Base-by-base conservation (phyloP, 2,113 vertebrate genomes). In the Phalacrocorax brasilianus region DNA sequence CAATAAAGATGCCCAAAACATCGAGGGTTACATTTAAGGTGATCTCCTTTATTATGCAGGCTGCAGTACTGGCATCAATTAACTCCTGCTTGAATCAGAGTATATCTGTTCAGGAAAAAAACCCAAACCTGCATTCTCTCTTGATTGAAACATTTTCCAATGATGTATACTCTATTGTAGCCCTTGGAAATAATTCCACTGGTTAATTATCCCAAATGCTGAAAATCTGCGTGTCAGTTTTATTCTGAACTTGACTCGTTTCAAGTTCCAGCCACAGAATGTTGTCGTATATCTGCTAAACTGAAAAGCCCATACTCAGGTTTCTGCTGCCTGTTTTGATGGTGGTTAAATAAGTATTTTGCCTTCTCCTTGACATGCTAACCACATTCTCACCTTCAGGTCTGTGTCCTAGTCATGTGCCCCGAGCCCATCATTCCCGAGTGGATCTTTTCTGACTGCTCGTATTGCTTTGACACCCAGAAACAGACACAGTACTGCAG, bases 121-220 rank as follows among this genome's bases (percentile, higher is more conserved):
- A 71, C 6, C 16, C 32, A 63, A 83, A 44, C 20, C 26, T 1
- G 1, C 42, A 47, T 83, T 84, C 49, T 84, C 8, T 68, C 70
- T 89, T 91, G 84, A 89, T 38, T 88, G 52, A 89, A 89, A 91
- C 81, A 38, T 85, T 93, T 94, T 88, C 56, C 30, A 66, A 28
- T n/a, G 27, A 59, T 55, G 20, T 92, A 86, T 45, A 89, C 21
- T 56, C 84, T 61, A 11, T 27, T 85, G 61, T 68, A 94, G 70
- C 66, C 87, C 62, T 93, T 75, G 81, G 77, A 93, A 95, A 91
- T 78, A 91, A 93, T 82, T 96, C 49, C 28, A 87, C 21, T 75
- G n/a, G 68, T 95, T 87, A 67, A 68, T 93, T 91, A 91, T 68
- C 35, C 65, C 49, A 49, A 85, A 82, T 70, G 68, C 75, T 92